phyloP scores from a whole-genome alignment of 1,140 invertebrate species.

The Pseudomyrmex concolor region DNA sequence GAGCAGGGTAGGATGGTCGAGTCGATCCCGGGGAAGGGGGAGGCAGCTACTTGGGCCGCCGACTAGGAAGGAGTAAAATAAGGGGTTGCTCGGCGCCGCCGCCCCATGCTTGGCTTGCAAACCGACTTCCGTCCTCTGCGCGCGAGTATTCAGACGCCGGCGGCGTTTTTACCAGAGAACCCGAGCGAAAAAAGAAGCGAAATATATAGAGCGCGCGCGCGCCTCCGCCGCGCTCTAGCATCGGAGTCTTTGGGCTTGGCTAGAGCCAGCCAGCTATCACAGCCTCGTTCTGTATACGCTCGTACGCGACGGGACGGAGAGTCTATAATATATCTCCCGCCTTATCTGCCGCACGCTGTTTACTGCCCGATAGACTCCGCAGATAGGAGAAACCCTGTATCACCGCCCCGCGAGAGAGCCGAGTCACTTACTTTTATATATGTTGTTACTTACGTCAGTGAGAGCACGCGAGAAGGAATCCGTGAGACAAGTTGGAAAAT shows the following conservation, averaged over 20 bases:
- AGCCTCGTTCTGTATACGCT: slow-evolving; percentile 68
- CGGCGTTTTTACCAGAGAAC: slow-evolving; percentile 77
- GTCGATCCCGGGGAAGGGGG: slow-evolving; percentile 4
- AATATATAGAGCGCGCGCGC: slow-evolving; percentile 71
- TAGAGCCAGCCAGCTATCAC: slow-evolving; percentile 51
- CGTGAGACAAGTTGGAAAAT: slow-evolving; percentile 77
- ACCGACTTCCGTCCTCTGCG: slow-evolving; percentile 84
- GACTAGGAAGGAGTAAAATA: slow-evolving; percentile 80
- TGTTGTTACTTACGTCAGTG: slow-evolving; percentile 78
- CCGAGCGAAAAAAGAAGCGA: slow-evolving; percentile 48
- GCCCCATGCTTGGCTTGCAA: slow-evolving; percentile 84
- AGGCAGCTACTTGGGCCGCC: slow-evolving; percentile 61
- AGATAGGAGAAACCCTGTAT: slow-evolving; percentile 82
- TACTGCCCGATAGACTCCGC: slow-evolving; percentile 85
- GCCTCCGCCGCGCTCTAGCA: slow-evolving; percentile 37
- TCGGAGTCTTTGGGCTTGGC: slow-evolving; percentile 37
- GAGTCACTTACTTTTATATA: slow-evolving; percentile 82
- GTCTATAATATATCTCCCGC: slow-evolving; percentile 84
- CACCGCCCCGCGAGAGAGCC: slow-evolving; percentile 74
- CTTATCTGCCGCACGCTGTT: slow-evolving; percentile 85
- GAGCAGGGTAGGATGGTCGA: neutral
- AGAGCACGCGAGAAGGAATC: slow-evolving; percentile 67
- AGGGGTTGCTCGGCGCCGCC: slow-evolving; percentile 83
- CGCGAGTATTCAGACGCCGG: slow-evolving; percentile 83
- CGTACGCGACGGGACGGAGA: slow-evolving; percentile 70